A percentile compares a stretch with the other conserved stretches of the same genome.
phyloP scores from a whole-genome alignment of 2,888 invertebrate species.

The Quadroppia sp. region DNA sequence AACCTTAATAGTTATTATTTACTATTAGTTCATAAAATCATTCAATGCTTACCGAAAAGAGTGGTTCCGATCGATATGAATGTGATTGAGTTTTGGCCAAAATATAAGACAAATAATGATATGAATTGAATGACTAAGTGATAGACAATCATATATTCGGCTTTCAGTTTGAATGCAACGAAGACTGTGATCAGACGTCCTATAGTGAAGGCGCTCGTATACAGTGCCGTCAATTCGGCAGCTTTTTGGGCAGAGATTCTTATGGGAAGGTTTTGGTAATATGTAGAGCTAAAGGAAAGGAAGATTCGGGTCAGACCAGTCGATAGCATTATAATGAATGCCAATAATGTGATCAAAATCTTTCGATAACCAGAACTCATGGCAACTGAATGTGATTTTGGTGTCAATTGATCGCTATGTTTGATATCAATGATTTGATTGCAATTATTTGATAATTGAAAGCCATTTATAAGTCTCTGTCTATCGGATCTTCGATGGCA shows the following conservation, averaged over 20 bases:
- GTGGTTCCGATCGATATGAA: not conserved
- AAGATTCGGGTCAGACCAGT: not conserved
- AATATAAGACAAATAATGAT: not conserved
- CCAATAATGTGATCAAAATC: not conserved
- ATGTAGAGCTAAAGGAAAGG: not conserved
- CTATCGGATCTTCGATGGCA: no score
- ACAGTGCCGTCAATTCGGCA: not conserved
- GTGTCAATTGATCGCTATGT: not conserved
- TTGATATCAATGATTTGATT: not conserved
- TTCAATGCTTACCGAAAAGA: not conserved
- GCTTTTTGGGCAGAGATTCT: not conserved
- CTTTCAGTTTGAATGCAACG: no score
- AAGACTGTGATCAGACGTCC: not conserved
- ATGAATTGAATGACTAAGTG: not conserved
- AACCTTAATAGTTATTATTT: not conserved
- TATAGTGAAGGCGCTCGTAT: not conserved
- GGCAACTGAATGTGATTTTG: no score
- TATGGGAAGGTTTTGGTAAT: not conserved
- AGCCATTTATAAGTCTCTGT: no score
- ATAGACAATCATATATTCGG: slow-evolving; percentile 1
- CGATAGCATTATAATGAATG: not conserved
- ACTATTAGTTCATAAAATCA: not conserved
- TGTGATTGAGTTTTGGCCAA: not conserved
- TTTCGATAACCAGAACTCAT: no score
- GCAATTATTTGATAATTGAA: no score